Percentiles rank a stretch among this genome's conserved stretches.
phyloP scores from a whole-genome alignment of 2,797 vertebrate genomes.

The Emydoidea blandingii region DNA sequence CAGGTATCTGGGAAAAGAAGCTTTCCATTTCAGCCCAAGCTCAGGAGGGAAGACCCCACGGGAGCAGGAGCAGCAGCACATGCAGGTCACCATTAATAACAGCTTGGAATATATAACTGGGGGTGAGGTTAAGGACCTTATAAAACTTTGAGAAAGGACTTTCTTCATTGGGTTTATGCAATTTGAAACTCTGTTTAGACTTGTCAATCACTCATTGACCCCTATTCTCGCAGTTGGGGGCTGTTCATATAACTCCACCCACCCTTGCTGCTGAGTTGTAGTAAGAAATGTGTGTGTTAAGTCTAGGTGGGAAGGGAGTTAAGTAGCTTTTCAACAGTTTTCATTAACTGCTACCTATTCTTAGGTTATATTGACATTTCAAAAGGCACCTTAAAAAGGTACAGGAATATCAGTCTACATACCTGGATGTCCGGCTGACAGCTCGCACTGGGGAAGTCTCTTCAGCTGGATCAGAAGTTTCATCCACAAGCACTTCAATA shows the following conservation, averaged over 20 bases:
- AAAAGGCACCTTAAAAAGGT: not conserved
- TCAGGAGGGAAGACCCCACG: constrained; percentile 46
- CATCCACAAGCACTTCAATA: constrained; percentile 94
- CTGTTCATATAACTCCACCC: not conserved
- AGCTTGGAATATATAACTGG: not conserved
- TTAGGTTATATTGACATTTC: not conserved
- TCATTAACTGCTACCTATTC: not conserved
- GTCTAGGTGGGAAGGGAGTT: not conserved
- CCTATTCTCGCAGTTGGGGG: not conserved
- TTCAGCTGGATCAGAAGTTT: constrained; percentile 86
- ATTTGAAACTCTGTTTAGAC: not conserved
- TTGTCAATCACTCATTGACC: not conserved
- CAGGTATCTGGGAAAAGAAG: constrained; percentile 33
- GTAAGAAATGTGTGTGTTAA: not conserved
- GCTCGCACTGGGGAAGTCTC: constrained; percentile 86
- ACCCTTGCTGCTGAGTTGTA: constrained; percentile 22
- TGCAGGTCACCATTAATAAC: constrained; percentile 31
- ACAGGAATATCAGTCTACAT: not conserved
- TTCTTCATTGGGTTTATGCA: not conserved
- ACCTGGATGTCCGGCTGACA: constrained; percentile 86
- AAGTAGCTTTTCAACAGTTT: not conserved
- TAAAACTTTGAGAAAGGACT: not conserved
- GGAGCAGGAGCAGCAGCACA: constrained; percentile 25
- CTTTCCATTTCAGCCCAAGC: constrained; percentile 61
- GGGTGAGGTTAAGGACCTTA: not conserved